Base-by-base conservation (phyloP, 2,113 vertebrate genomes). In the Hippocampus zosterae region DNA sequence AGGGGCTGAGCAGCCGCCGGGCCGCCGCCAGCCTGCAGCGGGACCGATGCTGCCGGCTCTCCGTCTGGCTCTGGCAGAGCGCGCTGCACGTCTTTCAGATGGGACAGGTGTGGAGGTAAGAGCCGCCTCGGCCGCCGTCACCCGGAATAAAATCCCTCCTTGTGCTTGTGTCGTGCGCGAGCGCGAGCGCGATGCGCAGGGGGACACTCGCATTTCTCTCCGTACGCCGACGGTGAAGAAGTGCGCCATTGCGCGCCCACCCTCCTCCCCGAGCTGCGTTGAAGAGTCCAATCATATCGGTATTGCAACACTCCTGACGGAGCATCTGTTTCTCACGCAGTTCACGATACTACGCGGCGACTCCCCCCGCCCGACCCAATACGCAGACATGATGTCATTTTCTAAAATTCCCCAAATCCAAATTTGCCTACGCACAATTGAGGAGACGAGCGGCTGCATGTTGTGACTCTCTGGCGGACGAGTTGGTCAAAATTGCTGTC, bases 71-170 rank as follows among this genome's bases (percentile, higher is more conserved):
- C 92, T 98, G 96, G 95, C 96, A 98, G 94, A 77, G 89, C 73
- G 79, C 95, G 89, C 93, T 98, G 83, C 96, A 98, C 93, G 93
- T 98, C 91, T 94, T 97, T 90, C 96, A 98, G 94, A 92, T 98
- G 95, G 96, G 95, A 90, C 96, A 97, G 92, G 96, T 97, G 87
- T 96, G 95, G 94, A 96, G 95, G 95, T 98, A 94, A 94, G 94
- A 59, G 59, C 48, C 44, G 5, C 15, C 11, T 48, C 16, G 4
- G 68, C 73, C 65, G 67, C 46, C 64, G 81, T 90, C 89, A 92
- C 90, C 88, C 88, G 88, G 77, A 83, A 60, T 88, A 88, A 23
- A 57, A 50, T 50, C 46, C 5, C 5, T 48, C 46, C 1, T 19
- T 18, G 46, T 16, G 46, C 46, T 50, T 50, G 46, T 16, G 16